Percentiles rank a stretch among this genome's conserved stretches.
These are phyloP conservation scores for Polymixis lichenea DNA, from an alignment of 2,888 invertebrate genomes.

Conservation along the genomic window DNA sequence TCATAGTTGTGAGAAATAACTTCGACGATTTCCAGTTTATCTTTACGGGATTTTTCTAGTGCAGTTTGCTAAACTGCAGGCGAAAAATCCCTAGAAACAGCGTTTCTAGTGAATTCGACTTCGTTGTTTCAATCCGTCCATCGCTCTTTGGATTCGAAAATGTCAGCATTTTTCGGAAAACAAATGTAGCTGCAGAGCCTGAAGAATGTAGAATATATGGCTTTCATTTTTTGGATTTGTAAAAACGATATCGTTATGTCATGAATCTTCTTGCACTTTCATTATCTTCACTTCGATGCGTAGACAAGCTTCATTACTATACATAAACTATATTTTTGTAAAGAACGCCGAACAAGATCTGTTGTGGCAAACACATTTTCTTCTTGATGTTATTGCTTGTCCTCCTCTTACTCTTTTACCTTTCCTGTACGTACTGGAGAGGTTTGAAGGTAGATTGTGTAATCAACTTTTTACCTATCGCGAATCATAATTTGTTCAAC, in stretches of 20 bases:
- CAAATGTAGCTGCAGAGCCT: background rate
- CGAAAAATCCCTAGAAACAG: too few relatives aligned
- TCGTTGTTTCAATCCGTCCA: conserved; percentile 19
- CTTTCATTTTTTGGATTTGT: background rate
- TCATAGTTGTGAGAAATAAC: conserved; percentile 7
- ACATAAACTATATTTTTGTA: too few relatives aligned
- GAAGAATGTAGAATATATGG: background rate
- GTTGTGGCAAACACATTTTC: background rate
- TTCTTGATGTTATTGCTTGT: background rate
- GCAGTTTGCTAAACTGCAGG: too few relatives aligned
- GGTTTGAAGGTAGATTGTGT: background rate
- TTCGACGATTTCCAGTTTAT: conserved; percentile 24
- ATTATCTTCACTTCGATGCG: background rate
- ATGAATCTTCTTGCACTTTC: background rate
- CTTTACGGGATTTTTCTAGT: conserved; percentile 22
- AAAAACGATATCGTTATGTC: background rate
- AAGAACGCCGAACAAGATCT: too few relatives aligned
- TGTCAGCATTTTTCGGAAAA: conserved; percentile 20
- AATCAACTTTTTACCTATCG: too few relatives aligned
- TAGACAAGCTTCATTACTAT: too few relatives aligned
- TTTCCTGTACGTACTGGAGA: background rate
- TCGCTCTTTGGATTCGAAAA: conserved; percentile 7
- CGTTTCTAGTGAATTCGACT: conserved; percentile 10
- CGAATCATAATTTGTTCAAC: too few relatives aligned
- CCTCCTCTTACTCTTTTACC: background rate